Percentiles rank a stretch among this genome's conserved stretches.
These are phyloP conservation scores for Oncorhynchus gorbuscha DNA, from an alignment of 2,113 vertebrate species.

Conservation along the genomic window DNA sequence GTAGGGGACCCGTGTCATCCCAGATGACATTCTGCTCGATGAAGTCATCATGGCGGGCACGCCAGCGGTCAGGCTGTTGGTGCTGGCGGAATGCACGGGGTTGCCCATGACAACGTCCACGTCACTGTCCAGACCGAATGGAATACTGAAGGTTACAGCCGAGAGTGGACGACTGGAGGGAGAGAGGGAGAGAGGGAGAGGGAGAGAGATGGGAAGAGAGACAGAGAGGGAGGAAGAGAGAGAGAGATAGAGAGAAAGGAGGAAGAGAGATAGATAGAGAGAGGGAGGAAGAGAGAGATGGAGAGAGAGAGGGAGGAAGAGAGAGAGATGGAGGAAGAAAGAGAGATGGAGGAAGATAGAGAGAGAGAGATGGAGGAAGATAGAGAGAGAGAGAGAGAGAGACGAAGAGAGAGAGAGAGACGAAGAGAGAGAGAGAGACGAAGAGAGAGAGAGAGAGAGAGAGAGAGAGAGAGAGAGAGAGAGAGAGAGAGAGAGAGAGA, in stretches of 20 bases:
- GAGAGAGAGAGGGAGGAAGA: no score
- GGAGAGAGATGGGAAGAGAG: not conserved
- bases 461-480: no score
- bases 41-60: constrained; percentile 64
- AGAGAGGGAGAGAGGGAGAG: not conserved
- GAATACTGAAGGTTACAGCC: constrained; percentile 90
- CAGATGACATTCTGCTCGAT: constrained; percentile 13
- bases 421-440: no score
- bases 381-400: accelerated
- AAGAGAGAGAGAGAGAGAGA: no score
- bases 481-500: no score
- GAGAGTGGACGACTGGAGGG: constrained; percentile 83
- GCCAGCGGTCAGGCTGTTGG: constrained; percentile 77
- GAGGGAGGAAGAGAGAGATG: accelerated
- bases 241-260: constrained; percentile 12
- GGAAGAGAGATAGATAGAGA: accelerated
- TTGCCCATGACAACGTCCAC: constrained; percentile 94
- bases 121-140: constrained; percentile 93
- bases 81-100: constrained; percentile 86
- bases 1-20: constrained; percentile 60
- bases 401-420: no score
- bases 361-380: accelerated
- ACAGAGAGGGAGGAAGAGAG: constrained; percentile 3
- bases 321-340: not conserved
- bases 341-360: accelerated